Percentiles rank a stretch among this genome's conserved stretches.
These are phyloP conservation scores for Masticophis lateralis DNA, from an alignment of 2,797 vertebrate genomes.

Conservation along the genomic window DNA sequence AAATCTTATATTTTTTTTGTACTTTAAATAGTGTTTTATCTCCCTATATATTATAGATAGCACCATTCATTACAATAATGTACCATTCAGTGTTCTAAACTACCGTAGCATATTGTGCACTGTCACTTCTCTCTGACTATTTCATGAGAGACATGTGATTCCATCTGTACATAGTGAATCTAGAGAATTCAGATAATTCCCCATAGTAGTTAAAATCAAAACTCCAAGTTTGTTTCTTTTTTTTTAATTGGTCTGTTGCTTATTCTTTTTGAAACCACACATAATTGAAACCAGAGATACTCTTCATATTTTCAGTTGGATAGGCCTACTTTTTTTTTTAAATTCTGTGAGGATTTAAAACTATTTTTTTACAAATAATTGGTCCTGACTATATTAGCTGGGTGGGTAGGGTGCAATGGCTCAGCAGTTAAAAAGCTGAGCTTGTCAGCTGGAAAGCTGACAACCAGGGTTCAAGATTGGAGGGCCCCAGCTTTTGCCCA, in stretches of 20 bases:
- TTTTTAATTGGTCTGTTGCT: not conserved
- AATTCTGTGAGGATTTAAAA: not conserved
- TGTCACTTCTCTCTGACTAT: too few relatives aligned
- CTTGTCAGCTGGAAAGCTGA: too few relatives aligned
- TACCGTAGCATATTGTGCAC: not conserved
- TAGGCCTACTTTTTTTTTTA: not conserved
- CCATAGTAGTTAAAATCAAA: not conserved
- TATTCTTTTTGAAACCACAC: not conserved
- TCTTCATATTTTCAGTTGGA: not conserved
- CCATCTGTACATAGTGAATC: not conserved
- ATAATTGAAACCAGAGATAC: not conserved
- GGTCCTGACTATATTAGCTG: not conserved
- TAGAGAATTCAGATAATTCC: not conserved
- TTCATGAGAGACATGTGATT: not conserved
- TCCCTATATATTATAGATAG: not conserved
- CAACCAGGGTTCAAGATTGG: too few relatives aligned
- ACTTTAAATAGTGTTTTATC: not conserved
- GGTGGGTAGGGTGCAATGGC: too few relatives aligned
- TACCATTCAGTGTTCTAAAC: not conserved
- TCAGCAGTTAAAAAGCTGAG: too few relatives aligned
- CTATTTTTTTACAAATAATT: not conserved
- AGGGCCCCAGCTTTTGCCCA: not conserved
- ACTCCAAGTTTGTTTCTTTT: not conserved
- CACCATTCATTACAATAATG: not conserved
- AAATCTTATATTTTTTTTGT: not conserved